A percentile compares a stretch with the other conserved stretches of the same genome.
Evolutionary conservation across 2,888 invertebrate species (phyloP).

Genomic region (Coelopa pilipes): DNA sequence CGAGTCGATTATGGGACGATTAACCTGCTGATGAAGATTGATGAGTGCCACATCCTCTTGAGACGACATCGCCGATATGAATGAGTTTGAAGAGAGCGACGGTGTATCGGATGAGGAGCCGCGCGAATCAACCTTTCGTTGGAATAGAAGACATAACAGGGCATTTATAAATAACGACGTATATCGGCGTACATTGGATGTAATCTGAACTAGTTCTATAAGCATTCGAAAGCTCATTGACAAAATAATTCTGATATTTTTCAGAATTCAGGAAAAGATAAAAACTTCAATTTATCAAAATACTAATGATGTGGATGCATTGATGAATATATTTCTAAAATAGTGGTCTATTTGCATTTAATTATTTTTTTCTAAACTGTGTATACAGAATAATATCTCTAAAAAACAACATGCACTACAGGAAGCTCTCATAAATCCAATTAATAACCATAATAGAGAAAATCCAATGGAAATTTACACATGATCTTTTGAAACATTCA

Average conservation of each 20-base stretch:
- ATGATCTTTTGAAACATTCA: too few relatives aligned
- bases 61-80: constrained; percentile 90
- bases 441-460: neutral
- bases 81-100: constrained; percentile 85
- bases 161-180: neutral
- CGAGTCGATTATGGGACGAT: constrained; percentile 90
- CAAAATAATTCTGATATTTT: neutral
- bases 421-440: neutral
- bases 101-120: constrained; percentile 80
- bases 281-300: neutral
- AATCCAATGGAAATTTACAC: neutral
- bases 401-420: too few relatives aligned
- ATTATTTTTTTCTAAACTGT: constrained; percentile 1
- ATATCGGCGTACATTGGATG: neutral
- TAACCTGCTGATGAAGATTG: constrained; percentile 93
- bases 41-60: constrained; percentile 93
- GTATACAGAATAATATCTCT: too few relatives aligned
- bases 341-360: neutral
- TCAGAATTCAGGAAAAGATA: neutral
- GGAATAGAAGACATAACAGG: constrained; percentile 35
- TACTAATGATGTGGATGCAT: constrained; percentile 10
- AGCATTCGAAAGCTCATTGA: constrained; percentile 24
- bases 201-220: constrained; percentile 11
- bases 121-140: constrained; percentile 64
- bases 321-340: neutral